phyloP scores from a whole-genome alignment of 2,797 vertebrate species.

The Sebastes taczanowskii region DNA sequence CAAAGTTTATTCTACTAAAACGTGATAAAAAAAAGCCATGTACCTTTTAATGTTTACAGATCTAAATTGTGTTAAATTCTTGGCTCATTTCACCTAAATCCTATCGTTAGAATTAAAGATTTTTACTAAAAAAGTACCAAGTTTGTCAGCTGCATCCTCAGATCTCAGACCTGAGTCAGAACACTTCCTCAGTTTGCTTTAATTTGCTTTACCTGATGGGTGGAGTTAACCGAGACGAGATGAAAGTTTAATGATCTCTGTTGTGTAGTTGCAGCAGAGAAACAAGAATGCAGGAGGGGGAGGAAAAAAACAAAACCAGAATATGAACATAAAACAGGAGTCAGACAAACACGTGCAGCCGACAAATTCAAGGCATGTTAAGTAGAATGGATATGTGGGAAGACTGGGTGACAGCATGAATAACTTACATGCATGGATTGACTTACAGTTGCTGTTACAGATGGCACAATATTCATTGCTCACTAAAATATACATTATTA shows the following conservation, averaged over 20 bases:
- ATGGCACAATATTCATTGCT: slow-evolving; percentile 51
- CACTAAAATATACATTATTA: slow-evolving; percentile 45
- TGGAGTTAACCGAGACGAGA: slow-evolving; percentile 19
- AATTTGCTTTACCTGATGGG: slow-evolving; percentile 6
- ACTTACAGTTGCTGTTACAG: slow-evolving; percentile 63
- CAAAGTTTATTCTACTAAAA: not conserved
- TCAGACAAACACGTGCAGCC: slow-evolving; percentile 40
- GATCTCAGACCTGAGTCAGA: not conserved
- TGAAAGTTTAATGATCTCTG: slow-evolving; percentile 46
- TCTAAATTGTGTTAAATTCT: not conserved
- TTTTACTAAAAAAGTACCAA: not conserved
- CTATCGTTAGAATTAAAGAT: not conserved
- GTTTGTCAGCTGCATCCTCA: not conserved
- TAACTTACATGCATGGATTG: slow-evolving; percentile 75
- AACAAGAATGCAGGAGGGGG: slow-evolving; percentile 6
- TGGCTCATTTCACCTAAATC: not conserved
- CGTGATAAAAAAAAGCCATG: not conserved
- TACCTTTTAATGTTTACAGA: not conserved
- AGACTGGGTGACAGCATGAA: slow-evolving; percentile 66
- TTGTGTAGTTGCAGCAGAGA: slow-evolving; percentile 15
- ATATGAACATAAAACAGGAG: slow-evolving; percentile 23
- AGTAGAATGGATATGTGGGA: slow-evolving; percentile 64
- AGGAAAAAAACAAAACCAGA: not conserved
- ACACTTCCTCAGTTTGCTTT: not conserved
- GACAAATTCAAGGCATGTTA: slow-evolving; percentile 50